Conservation (phyloP, 2,888 invertebrate species). For the Rhagium mordax region DNA sequence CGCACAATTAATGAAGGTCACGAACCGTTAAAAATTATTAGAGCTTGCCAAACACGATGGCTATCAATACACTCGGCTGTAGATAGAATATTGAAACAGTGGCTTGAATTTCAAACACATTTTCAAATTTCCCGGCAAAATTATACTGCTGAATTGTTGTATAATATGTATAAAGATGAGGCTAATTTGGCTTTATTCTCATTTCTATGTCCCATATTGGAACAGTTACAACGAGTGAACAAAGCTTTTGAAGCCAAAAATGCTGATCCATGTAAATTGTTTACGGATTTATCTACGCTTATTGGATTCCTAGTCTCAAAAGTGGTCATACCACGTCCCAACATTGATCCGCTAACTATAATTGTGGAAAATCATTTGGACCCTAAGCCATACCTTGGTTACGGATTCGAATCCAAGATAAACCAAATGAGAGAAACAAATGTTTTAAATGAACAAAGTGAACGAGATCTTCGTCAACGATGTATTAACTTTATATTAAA, state of each 20-base stretch:
- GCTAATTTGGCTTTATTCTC: conserved; percentile 53
- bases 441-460: too few species aligned
- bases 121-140: conserved; percentile 52
- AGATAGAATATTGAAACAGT: conserved; percentile 55
- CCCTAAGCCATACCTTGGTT: not conserved
- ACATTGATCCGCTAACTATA: too few species aligned
- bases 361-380: not conserved
- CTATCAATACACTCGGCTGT: conserved; percentile 58
- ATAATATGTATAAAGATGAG: conserved; percentile 56
- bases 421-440: not conserved
- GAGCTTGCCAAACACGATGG: conserved; percentile 52
- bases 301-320: conserved; percentile 21
- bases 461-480: too few species aligned
- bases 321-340: too few species aligned
- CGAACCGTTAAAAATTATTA: conserved; percentile 52
- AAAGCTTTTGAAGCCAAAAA: conserved; percentile 51
- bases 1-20: conserved; percentile 51
- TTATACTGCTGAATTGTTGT: conserved; percentile 58
- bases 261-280: conserved; percentile 47
- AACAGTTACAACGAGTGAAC: conserved; percentile 18
- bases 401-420: not conserved
- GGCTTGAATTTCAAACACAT: conserved; percentile 59
- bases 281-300: conserved; percentile 32
- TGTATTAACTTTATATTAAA: not conserved
- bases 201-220: not conserved